Evolutionary conservation across 2,888 invertebrate genomes (phyloP), one percentile per base, ranked within the genome.

Genomic region (Platycnemis pennipes): DNA sequence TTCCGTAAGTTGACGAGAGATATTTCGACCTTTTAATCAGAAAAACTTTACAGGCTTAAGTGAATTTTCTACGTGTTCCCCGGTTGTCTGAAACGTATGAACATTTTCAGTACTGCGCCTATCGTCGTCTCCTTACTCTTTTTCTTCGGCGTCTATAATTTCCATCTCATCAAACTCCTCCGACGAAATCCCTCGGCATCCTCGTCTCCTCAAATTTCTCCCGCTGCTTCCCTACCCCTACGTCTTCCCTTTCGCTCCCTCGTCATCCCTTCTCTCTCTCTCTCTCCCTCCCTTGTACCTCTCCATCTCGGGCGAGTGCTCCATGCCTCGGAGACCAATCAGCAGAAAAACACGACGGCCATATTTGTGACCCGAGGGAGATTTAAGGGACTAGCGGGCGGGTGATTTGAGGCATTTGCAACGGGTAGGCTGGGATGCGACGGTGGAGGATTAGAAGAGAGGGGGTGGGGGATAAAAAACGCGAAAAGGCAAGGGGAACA

Each of bases 331-430:
- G 89, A 56, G 56, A 89, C 91, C 91, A 91, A 91, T 91, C 42
- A 91, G 91, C 91, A 91, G 69, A 91, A 91, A 91, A 91, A 91
- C 87, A 87, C 44, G 26, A n/a, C 87, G 26, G 46, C 45, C 63
- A 56, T 89, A 63, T 42, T 63, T 56, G 53, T 89, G 91, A 91
- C 91, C 91, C 91, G 91, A 91, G 91, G 91, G 63, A 45, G 91
- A 69, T 91, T 91, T 63, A 91, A 56, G 63, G 63, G 53, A 44
- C 91, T 63, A n/a, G 22, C 53, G 89, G 56, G 19, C 42, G 89
- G 89, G 89, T 63, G 89, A 89, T 53, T 26, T 89, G 53, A 53
- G 37, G 42, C 42, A 22, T 77, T 77, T n/a, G 77, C 77, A 37
- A 77, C 77, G 89, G 42, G 42, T 56, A 56, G 42, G 53, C 8